These are phyloP conservation scores for Myopa testacea DNA, from an alignment of 2,888 invertebrate genomes.

Conservation along the genomic window DNA sequence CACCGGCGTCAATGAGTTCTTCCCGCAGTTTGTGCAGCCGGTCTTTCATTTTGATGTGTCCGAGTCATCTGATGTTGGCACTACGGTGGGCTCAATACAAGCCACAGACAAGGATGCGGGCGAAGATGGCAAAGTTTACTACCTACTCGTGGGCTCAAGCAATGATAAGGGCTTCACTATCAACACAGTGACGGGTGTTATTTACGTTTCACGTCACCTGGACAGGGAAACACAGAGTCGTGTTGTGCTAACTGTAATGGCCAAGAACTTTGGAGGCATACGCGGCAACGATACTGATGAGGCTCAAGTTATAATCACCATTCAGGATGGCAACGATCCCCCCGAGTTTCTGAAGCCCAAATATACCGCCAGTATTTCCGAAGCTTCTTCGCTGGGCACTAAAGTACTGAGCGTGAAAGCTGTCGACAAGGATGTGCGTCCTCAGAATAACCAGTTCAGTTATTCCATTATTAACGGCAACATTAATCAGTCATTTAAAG, in stretches of 20 bases:
- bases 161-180: conserved; percentile 92
- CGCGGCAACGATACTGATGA: conserved; percentile 95
- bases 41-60: conserved; percentile 94
- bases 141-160: conserved; percentile 92
- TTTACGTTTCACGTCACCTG: conserved; percentile 83
- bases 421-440: conserved; percentile 89
- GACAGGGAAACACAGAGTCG: conserved; percentile 91
- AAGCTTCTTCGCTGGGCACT: conserved; percentile 81
- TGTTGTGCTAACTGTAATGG: conserved; percentile 90
- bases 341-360: conserved; percentile 86
- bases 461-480: conserved; percentile 91
- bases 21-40: conserved; percentile 87
- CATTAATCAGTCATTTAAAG: conserved; percentile 84
- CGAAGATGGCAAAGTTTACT: conserved; percentile 88
- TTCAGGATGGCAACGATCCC: conserved; percentile 96
- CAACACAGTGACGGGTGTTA: conserved; percentile 84
- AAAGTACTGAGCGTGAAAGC: conserved; percentile 84
- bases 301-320: conserved; percentile 91
- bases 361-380: conserved; percentile 85
- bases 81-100: conserved; percentile 85
- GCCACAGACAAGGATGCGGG: conserved; percentile 92
- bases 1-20: conserved; percentile 89
- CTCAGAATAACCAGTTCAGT: conserved; percentile 91
- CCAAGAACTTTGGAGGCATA: conserved; percentile 94
- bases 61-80: conserved; percentile 88